A percentile compares a stretch with the other conserved stretches of the same genome.
Conservation (phyloP, 2,888 invertebrate genomes). For the Chrysopilus asiliformis region DNA sequence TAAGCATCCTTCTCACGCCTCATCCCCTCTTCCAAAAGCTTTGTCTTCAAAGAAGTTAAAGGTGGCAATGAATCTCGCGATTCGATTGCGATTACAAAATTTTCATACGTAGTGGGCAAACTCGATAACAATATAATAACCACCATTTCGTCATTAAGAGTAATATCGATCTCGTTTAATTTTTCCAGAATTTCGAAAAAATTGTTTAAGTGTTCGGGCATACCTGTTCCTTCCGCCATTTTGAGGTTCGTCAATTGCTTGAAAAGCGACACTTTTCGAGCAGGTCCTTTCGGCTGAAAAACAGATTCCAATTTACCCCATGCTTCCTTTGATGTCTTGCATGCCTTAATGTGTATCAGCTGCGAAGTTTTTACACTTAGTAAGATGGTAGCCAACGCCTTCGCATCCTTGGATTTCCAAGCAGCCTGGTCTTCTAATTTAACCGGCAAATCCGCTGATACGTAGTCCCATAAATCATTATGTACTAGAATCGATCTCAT, state of each 20-base stretch:
- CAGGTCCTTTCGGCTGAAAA: conserved; percentile 6
- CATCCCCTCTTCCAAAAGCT: neutral
- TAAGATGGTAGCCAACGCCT: conserved; percentile 8
- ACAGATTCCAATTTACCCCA: conserved; percentile 7
- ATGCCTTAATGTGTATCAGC: conserved; percentile 7
- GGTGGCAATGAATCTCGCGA: conserved; percentile 5
- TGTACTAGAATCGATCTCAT: conserved; percentile 7
- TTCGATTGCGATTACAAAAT: conserved; percentile 9
- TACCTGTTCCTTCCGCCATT: too few species aligned
- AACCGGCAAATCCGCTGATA: neutral
- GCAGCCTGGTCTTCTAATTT: neutral
- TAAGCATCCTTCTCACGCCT: too few species aligned
- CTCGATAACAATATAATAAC: conserved; percentile 9
- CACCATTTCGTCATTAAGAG: conserved; percentile 6
- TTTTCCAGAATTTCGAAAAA: too few species aligned
- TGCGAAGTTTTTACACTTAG: conserved; percentile 6
- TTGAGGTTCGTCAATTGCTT: too few species aligned
- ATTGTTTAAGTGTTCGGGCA: too few species aligned
- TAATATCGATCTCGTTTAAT: too few species aligned
- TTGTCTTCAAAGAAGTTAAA: conserved; percentile 1
- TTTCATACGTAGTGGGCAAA: conserved; percentile 7
- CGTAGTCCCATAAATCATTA: conserved; percentile 10
- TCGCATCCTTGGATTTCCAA: conserved; percentile 8
- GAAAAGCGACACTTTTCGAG: too few species aligned
- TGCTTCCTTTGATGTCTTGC: conserved; percentile 4